Base-by-base conservation (phyloP, 2,113 vertebrate species). In the Lonchura striata region DNA sequence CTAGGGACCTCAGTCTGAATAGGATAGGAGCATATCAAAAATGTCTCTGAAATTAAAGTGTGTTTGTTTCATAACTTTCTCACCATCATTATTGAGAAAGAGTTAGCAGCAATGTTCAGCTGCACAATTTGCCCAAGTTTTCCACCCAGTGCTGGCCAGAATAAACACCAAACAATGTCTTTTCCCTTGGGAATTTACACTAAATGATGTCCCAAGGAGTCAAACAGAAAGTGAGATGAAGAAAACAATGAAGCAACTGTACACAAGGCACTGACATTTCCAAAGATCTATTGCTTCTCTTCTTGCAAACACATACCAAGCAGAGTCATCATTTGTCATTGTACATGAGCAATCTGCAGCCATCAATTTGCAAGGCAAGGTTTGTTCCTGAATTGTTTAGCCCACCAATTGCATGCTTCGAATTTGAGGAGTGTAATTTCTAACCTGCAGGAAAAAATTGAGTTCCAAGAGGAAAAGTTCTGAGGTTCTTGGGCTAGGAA, bases 281-380 rank as follows among this genome's bases (percentile, higher is more conserved):
- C 30, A 31, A 66, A 90, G 39, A 50, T 41, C 41, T 92, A 9
- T 31, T 75, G 71, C 17, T 87, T 65, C 56, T 72, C 37, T 84
- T 28, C 76, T 76, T 92, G 49, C 81, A 91, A 92, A 91, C 53
- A 50, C 14, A 65, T 33, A 31, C 9, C 0, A 0, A 91, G 74
- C 23, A 86, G 65, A 95, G 24, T 65, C 61, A 72, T 42, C 65
- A 30, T 95, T 94, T 86, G 83, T 92, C 91, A 65, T 18, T 92
- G 86, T 72, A 57, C 49, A 69, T 53, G 37, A 82, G 57, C 31
- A 92, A 75, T 41, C 77, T 71, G 49, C 60, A 92, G 49, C 49
- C 52, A 69, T 64, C 86, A 68, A 79, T 84, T 87, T 76, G 37
- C 65, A 87, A 86, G 21, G 49, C n/a, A 78, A 86, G 72, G 44